Evolutionary conservation across 2,888 invertebrate genomes (phyloP), one percentile per base, ranked within the genome.

Genomic region (Megaustenia siamemsis): DNA sequence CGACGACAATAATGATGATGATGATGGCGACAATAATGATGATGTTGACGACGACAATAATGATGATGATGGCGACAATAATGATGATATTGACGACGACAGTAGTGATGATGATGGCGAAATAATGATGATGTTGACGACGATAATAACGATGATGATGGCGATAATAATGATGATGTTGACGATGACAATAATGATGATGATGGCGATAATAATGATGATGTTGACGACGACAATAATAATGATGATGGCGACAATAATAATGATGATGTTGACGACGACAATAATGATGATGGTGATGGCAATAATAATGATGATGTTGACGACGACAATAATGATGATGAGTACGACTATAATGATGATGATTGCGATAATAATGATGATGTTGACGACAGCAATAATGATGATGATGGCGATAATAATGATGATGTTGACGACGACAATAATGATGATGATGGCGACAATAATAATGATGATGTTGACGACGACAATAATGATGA

Each of bases 21-120:
- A 53, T 53, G 53, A 53, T 53, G 53, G 21, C 21, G 53, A 53
- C 21, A 21, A 53, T 53, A 21, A 53, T 53, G 53, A 53, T 53
- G 53, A 53, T 53, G 53, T 45, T 1, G 66, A 63, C 5, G 79
- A 40, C 2, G 63, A 40, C 40, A 43, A 28, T 79, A n/a, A 79
- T 43, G 79, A 43, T 66, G 63, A 43, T 66, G 79, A 66, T 79
- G 38, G 12, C 63, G 79, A 40, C 63, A n/a, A 79, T 38, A 43
- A 38, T 79, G 79, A 40, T 66, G 79, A 40, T 38, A 32, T 45
- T 45, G 53, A n/a, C 18, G 76, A 40, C n/a, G 49, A 78, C 21
- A 35, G 60, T 35, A 60, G 15, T 63, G 63, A n/a, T 38, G 60
- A 21, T 60, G n/a, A 40, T 49, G 76, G 24, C 24, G 76, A 28